Evolutionary conservation across 2,888 invertebrate species (phyloP), one percentile per base, ranked within the genome.

Genomic region (Glaucopsyche alexis): DNA sequence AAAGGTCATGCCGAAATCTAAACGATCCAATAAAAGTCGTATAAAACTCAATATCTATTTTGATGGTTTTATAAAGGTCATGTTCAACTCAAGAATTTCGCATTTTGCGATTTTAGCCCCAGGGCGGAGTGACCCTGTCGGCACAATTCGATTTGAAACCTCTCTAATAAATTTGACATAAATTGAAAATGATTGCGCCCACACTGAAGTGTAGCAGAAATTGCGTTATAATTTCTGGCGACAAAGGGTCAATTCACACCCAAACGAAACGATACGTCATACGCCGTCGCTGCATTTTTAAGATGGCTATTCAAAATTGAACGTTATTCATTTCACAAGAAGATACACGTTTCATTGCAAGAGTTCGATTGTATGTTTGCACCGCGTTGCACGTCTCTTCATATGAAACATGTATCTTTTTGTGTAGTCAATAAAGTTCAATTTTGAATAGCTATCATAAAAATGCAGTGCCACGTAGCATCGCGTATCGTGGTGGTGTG

Each of bases 141-240:
- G 29, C 29, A 6, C 11, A 60, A 60, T 60, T 60, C 60, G 29
- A 60, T 60, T 60, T 60, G 4, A 29, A 29, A 60, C 60, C 60
- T 19, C 55, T 60, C 13, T 14, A 60, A 16, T 60, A 60, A 60
- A 13, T 60, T 60, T 60, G 60, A 38, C 60, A 38, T 60, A 60
- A 29, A 60, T 60, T 60, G 60, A 60, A 29, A 60, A 60, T 60
- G 29, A 60, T 60, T 60, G 60, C 38, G 29, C 13, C 60, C 60
- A 60, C 60, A 14, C 60, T 13, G 29, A 55, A 60, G 29, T 29
- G 29, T 14, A 13, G 29, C 29, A 60, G 29, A 38, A 29, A 60
- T 38, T 60, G 13, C 29, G 29, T 11, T 60, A 9, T 6, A 60
- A 29, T 60, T 60, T 19, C 50, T 7, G 50, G 16, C n/a, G 8